Base-by-base conservation (phyloP, 2,113 vertebrate species). In the Mormoops blainvillei region DNA sequence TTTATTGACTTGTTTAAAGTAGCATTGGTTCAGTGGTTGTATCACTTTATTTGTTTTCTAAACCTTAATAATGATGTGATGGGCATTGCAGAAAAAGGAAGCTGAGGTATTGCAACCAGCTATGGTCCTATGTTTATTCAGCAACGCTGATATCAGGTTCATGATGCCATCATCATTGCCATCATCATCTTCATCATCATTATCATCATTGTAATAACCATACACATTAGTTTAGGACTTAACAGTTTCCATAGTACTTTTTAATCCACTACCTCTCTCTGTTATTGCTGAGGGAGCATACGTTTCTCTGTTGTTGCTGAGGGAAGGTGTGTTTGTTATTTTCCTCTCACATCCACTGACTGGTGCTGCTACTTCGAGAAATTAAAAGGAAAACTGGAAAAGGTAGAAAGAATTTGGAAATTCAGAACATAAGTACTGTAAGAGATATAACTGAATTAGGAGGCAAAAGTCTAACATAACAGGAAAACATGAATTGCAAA, bases 361-460 rank as follows among this genome's bases (percentile, higher is more conserved):
- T 90, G 33, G 63, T 90, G 36, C 70, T 43, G n/a, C 56, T 94
- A 88, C 24, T 94, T 91, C 73, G 71, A 86, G n/a, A 91, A 95
- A 77, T 77, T 91, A 58, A 93, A 94, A 77, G 58, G 52, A 93
- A 92, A 95, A 74, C 19, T 65, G 67, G 43, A 91, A 89, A 36
- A 88, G 26, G 22, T 22, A 77, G 26, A 48, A 67, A 82, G 28
- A 83, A 58, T 7, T 12, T 78, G 22, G 14, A 96, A 85, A 65
- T 36, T 70, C 52, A 81, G 77, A 88, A 61, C 28, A 65, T 65
- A 71, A 94, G 76, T 43, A 89, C 16, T 58, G 1, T 83, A 94
- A 85, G 33, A 78, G 61, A 89, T 68, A 67, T 24, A 52, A 89
- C 15, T 83, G 56, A 13, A 41, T 93, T 93, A 67, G n/a, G 22